A percentile compares a stretch with the other conserved stretches of the same genome.
Evolutionary conservation across 2,113 vertebrate genomes (phyloP).

Genomic region (Colaptes auratus): DNA sequence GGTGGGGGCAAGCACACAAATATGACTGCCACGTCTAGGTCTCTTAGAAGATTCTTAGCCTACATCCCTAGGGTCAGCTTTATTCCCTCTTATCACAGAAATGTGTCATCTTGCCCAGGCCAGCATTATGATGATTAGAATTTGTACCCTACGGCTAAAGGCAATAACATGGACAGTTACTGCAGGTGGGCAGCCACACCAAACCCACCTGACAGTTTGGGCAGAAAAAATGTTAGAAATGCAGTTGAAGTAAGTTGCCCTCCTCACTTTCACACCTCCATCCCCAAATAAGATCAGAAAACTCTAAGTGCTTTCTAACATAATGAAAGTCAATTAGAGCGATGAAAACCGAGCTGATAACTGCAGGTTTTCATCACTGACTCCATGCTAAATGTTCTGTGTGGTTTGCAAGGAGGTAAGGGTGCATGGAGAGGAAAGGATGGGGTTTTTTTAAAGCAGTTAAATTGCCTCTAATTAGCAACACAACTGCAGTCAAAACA

Average conservation of each 20-base stretch:
- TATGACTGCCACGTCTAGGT: background rate
- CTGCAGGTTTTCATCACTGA: constrained; percentile 43
- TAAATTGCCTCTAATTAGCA: constrained; percentile 72
- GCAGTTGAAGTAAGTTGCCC: background rate
- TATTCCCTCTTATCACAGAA: background rate
- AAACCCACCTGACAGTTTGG: background rate
- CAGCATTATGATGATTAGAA: background rate
- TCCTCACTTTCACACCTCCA: background rate
- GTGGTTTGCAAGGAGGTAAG: constrained; percentile 43
- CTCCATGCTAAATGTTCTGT: background rate
- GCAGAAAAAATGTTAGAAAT: background rate
- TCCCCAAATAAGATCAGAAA: background rate
- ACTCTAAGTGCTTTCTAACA: constrained; percentile 40
- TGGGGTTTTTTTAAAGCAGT: constrained; percentile 29
- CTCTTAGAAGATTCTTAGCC: background rate
- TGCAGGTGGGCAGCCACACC: background rate
- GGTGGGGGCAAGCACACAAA: background rate
- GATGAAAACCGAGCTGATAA: constrained; percentile 38
- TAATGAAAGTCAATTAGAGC: constrained; percentile 61
- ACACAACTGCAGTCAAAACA: constrained; percentile 65
- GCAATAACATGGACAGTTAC: accelerated
- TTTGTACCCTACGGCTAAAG: background rate
- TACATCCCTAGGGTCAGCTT: background rate
- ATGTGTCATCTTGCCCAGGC: background rate
- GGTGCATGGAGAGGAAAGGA: constrained; percentile 21